Evolutionary conservation across 2,113 vertebrate species (phyloP), one percentile per base, ranked within the genome.

Genomic region (Beaufortia kweichowensis): DNA sequence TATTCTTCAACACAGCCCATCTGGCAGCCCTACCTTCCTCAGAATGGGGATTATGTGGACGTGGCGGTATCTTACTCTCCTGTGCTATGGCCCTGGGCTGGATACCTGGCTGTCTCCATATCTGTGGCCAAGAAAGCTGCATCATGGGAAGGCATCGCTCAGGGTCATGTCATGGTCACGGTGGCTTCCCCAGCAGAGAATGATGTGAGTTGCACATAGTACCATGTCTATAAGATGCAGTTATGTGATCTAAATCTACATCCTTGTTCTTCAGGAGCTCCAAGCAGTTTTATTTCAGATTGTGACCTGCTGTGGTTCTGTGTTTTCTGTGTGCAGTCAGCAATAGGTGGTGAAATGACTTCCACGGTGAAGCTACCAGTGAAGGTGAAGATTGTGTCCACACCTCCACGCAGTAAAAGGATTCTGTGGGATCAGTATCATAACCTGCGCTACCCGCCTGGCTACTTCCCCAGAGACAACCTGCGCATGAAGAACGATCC

Each of bases 391-490:
- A 94, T 99, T 2, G 95, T 99, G 73, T 95, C 96, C 0, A 98
- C 97, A 8, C 97, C 97, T 1, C 96, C 96, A 6, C 96, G 96
- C 21, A 98, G 94, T 66, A 99, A 98, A 88, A 89, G 97, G 73
- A 91, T 99, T 31, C 91, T 99, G 21, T 99, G 97, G 97, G 97
- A 99, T 89, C 97, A 99, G 66, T 99, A 99, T 84, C 97, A 99
- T 85, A 99, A 99, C 82, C 93, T 99, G 68, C 96, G 97, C 43
- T 99, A 99, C 12, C 97, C 97, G 0, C 97, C 97, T 0, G 97
- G 97, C 56, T 99, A 99, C 86, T 99, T 99, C 79, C 97, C 97
- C 64, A 90, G 97, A 53, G 97, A 99, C 87, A 99, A 99, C 80
- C 85, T 99, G 63, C 91, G 97, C 75, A 99, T 99, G 97, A 99